Conservation (phyloP, 2,113 vertebrate species). For the Terrapene triunguis region DNA sequence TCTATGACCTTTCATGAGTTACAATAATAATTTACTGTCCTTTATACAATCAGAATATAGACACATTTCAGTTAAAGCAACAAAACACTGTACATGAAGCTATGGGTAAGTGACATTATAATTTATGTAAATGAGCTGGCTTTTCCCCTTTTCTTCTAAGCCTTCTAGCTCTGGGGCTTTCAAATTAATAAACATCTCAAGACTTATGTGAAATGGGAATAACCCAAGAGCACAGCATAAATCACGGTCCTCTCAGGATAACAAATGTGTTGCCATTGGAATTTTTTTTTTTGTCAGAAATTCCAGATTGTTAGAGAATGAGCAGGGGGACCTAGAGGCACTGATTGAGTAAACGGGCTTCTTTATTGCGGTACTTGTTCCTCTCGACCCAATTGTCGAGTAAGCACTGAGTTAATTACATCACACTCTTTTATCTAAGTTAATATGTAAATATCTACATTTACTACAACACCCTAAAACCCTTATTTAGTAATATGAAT, state of each 20-base stretch:
- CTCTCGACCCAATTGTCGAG: too few species aligned
- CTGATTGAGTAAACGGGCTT: too few species aligned
- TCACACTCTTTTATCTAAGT: too few species aligned
- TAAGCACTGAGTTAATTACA: too few species aligned
- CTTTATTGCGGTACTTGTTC: too few species aligned
- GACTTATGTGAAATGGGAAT: background rate
- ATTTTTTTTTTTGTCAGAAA: background rate
- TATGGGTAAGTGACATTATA: accelerated
- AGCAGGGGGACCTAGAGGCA: too few species aligned
- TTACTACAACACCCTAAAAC: too few species aligned
- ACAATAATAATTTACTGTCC: background rate
- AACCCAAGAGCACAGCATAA: background rate
- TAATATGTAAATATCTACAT: too few species aligned
- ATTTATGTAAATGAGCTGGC: background rate
- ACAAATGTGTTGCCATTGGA: background rate
- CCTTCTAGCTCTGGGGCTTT: background rate
- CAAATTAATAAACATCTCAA: background rate
- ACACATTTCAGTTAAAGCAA: background rate
- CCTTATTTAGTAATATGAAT: too few species aligned
- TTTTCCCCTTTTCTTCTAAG: background rate
- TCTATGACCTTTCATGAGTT: background rate
- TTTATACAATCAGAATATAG: background rate
- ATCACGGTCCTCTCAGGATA: background rate
- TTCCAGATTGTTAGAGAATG: background rate
- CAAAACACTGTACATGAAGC: background rate